Evolutionary conservation across 2,888 invertebrate species (phyloP), one percentile per base, ranked within the genome.

Genomic region (Halictus quadricinctus): DNA sequence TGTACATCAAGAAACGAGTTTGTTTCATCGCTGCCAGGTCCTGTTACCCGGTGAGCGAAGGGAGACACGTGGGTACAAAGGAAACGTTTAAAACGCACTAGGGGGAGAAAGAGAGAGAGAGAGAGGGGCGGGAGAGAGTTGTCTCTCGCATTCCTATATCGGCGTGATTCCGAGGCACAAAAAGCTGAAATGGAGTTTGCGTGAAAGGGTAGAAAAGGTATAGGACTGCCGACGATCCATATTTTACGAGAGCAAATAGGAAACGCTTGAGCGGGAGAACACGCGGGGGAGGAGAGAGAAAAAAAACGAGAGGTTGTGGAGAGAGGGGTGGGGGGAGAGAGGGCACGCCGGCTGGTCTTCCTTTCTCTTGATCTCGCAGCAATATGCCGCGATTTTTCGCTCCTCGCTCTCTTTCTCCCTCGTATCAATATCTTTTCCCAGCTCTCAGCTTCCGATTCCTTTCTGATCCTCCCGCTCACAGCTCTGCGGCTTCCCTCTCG

Each of bases 101-200:
- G 46, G n/a, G n/a, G 10, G 54, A 21, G 25, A 5, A 4, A 13
- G 64, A 15, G 15, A 13, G 25, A 1, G 25, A 1, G 25, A 6
- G 15, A 15, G 25, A 12, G 29, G 12, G 13, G 1, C 12, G 12
- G 4, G 5, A 1, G 60, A 60, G 60, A 60, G 64, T 83, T 80
- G 80, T 83, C 76, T 80, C 81, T 80, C 73, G 21, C 70, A 73
- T 78, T 78, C 76, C 72, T 79, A 79, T 87, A 82, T 87, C 83
- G 85, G 80, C 60, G 60, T 76, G 81, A 79, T 83, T 77, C 72
- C 80, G 76, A 75, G 58, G 82, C 66, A 84, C 85, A 85, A 87
- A 87, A 87, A 85, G 85, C 88, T 87, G 86, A 82, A 88, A 88
- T 88, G 83, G 88, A 87, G 85, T 88, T 85, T 87, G 83, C 72